Conservation (phyloP, 1,140 invertebrate species). For the Dufourea novaeangliae region DNA sequence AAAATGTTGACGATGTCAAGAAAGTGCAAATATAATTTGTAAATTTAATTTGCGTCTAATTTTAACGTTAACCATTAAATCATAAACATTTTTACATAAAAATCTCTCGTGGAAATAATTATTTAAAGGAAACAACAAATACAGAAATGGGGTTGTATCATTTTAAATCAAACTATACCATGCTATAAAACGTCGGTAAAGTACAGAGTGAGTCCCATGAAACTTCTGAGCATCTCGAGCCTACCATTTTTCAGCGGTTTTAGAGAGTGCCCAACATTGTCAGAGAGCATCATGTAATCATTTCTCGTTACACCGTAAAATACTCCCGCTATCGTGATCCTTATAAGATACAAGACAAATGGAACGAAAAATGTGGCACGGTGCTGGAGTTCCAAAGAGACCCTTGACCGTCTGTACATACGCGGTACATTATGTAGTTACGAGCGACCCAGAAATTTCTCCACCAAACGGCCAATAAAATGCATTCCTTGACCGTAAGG, state of each 20-base stretch:
- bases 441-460: constrained; percentile 43
- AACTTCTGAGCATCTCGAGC: not conserved
- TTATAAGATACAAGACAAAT: constrained; percentile 19
- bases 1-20: too few relatives aligned
- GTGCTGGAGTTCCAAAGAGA: constrained; percentile 23
- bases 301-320: constrained; percentile 18
- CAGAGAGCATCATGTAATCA: not conserved
- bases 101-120: too few relatives aligned
- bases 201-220: not conserved
- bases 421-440: constrained; percentile 46
- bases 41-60: too few relatives aligned
- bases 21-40: too few relatives aligned
- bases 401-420: constrained; percentile 3
- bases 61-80: too few relatives aligned
- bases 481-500: constrained; percentile 34
- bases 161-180: not conserved
- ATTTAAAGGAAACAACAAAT: too few relatives aligned
- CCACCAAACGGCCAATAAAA: constrained; percentile 33
- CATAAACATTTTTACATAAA: too few relatives aligned
- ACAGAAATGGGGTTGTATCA: too few relatives aligned
- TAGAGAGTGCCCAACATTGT: too few relatives aligned
- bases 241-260: not conserved
- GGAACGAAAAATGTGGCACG: constrained; percentile 13
- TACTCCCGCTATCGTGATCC: not conserved
- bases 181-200: not conserved